Evolutionary conservation across 2,113 vertebrate genomes (phyloP), one percentile per base, ranked within the genome.

Genomic region (Morone chrysops): DNA sequence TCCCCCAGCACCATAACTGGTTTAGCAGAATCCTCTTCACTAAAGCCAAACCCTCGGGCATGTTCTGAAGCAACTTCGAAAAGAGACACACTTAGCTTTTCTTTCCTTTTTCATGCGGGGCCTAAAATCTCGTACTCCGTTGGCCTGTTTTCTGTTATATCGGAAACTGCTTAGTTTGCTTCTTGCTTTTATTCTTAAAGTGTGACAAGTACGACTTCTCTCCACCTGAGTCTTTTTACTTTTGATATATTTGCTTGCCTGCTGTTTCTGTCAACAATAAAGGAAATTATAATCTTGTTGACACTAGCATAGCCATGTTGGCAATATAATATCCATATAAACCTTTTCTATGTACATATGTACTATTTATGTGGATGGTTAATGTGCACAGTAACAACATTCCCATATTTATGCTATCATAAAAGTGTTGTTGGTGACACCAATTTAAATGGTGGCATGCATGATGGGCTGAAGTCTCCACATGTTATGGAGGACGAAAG

Each of bases 1-100:
- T 81, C 70, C 63, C 53, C 47, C 20, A 65, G 62, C 76, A 47
- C 48, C 63, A 41, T 78, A 68, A 74, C 81, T 88, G 78, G 57
- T 86, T 87, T 80, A 74, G 75, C 57, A 70, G 73, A 84, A 81
- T 82, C 70, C 78, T 82, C 75, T 86, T 80, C 59, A 84, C 25
- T 66, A 82, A 57, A 88, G 87, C 86, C 84, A 87, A 89, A 82
- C 71, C 87, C 84, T 77, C 43, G 9, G 87, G 89, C 92, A 62
- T 85, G 90, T 86, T 90, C 79, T 60, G 62, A n/a, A 87, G 79
- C 68, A 72, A 75, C 87, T 87, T 73, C 8, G 67, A 81, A 65
- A 69, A 74, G 81, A 85, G 41, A 81, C 81, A 69, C 69, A 38
- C 63, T 80, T 56, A 22, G 40, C 54, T 75, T 75, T n/a, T 79